Conservation (phyloP, 2,113 vertebrate genomes). For the Campylomormyrus tamandua region DNA sequence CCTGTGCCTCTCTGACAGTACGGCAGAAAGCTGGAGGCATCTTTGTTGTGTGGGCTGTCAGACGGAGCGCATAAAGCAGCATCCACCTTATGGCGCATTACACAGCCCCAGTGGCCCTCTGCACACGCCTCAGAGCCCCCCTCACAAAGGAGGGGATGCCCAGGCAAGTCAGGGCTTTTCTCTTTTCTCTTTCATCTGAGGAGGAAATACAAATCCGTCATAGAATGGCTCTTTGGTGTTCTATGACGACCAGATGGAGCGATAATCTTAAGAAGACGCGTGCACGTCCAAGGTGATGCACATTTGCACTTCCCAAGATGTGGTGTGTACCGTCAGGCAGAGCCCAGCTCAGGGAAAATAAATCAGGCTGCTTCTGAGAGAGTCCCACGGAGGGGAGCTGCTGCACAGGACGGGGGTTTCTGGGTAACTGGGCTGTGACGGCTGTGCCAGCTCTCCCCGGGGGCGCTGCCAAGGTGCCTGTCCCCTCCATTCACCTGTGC, state of each 20-base stretch:
- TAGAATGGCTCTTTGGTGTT: neutral
- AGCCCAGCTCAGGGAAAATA: neutral
- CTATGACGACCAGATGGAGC: neutral
- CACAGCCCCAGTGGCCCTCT: neutral
- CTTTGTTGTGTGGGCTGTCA: neutral
- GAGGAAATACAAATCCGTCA: neutral
- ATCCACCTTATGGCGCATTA: neutral
- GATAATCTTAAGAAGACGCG: neutral
- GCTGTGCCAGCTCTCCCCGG: neutral
- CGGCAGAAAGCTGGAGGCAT: neutral
- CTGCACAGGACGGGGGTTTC: neutral
- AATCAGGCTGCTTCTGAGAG: neutral
- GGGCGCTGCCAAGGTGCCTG: neutral
- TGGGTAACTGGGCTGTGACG: neutral
- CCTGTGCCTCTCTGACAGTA: neutral
- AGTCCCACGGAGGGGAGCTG: conserved; percentile 1
- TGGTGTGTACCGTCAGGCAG: too few relatives aligned
- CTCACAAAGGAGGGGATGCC: neutral
- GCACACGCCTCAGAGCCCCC: neutral
- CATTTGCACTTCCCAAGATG: neutral
- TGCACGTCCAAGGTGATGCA: neutral
- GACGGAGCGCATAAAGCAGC: neutral
- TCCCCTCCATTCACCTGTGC: neutral
- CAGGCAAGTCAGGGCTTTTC: neutral
- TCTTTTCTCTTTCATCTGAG: neutral